These are phyloP conservation scores for Strix uralensis DNA, from an alignment of 2,113 vertebrate genomes.

Conservation along the genomic window DNA sequence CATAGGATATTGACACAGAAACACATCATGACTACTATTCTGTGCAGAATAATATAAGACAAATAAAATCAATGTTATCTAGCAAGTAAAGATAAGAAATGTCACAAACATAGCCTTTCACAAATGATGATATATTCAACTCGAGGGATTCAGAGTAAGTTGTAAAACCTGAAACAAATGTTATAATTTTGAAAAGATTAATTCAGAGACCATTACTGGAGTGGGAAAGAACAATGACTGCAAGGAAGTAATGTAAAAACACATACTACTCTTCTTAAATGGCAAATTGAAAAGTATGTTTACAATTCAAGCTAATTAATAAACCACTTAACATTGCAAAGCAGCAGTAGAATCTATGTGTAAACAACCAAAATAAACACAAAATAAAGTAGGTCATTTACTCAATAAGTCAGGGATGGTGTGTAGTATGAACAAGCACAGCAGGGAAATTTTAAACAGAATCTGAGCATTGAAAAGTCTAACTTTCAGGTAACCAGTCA, in stretches of 20 bases:
- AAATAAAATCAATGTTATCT: constrained; percentile 15
- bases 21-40: not conserved
- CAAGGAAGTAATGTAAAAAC: not conserved
- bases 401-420: not conserved
- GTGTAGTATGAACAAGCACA: not conserved
- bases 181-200: not conserved
- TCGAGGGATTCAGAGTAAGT: not conserved
- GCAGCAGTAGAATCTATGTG: not conserved
- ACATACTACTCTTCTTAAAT: not conserved
- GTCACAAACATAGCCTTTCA: not conserved
- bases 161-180: not conserved
- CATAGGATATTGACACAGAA: not conserved
- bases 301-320: not conserved
- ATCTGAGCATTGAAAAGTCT: not conserved
- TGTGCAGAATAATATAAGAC: not conserved
- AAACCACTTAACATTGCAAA: not conserved
- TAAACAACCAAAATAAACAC: not conserved
- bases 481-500: not conserved
- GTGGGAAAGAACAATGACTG: not conserved
- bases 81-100: not conserved
- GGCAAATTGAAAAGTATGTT: not conserved
- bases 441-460: not conserved
- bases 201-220: not conserved
- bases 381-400: not conserved
- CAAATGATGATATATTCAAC: not conserved